Conservation (phyloP, 2,888 invertebrate species). For the Drosophila basisetae region DNA sequence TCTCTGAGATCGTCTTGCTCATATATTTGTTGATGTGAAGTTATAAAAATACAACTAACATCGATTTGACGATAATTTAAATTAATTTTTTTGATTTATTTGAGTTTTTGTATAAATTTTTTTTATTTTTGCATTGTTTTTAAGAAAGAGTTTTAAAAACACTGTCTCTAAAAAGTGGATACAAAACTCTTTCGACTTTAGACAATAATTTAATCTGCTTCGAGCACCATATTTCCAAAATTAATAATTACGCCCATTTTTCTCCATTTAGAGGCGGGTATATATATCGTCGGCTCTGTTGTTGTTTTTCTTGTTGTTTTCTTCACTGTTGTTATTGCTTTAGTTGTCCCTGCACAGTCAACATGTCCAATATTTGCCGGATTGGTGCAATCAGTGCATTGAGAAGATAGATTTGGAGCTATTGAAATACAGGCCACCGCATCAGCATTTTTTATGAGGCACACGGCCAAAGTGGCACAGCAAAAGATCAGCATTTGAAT, state of each 20-base stretch:
- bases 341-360: not conserved
- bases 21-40: no score
- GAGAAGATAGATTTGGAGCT: no score
- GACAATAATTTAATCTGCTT: not conserved
- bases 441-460: not conserved
- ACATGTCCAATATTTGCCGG: not conserved
- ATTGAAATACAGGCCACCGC: not conserved
- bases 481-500: not conserved
- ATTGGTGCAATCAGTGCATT: not conserved
- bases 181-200: not conserved
- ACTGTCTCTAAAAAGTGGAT: not conserved
- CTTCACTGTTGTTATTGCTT: not conserved
- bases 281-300: not conserved
- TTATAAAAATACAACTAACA: not conserved
- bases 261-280: not conserved
- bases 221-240: not conserved
- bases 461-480: conserved; percentile 2
- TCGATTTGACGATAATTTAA: not conserved
- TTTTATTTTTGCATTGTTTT: not conserved
- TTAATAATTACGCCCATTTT: not conserved
- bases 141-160: not conserved
- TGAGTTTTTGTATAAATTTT: not conserved
- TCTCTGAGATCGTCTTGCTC: no score
- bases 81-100: no score
- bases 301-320: not conserved